Conservation (phyloP, 2,113 vertebrate species). For the Siniperca chuatsi region DNA sequence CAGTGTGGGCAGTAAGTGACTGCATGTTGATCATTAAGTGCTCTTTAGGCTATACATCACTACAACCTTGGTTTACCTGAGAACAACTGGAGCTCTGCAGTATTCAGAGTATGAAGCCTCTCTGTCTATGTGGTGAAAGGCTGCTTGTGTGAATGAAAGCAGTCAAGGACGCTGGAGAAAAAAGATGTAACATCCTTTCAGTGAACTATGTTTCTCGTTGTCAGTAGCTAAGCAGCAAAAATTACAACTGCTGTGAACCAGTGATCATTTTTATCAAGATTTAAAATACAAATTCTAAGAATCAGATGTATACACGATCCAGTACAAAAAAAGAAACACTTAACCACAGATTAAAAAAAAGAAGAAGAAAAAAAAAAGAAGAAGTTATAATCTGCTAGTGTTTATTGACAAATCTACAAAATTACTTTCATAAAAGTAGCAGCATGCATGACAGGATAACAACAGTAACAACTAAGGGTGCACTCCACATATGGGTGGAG, state of each 20-base stretch:
- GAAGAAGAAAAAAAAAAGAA: too few relatives aligned
- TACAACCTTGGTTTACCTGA: slow-evolving; percentile 71
- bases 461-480: not conserved
- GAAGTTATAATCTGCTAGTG: not conserved
- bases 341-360: not conserved
- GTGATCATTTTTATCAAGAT: not conserved
- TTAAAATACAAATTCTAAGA: slow-evolving; percentile 3
- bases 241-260: slow-evolving; percentile 19
- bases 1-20: slow-evolving; percentile 55
- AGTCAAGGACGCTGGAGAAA: slow-evolving; percentile 72
- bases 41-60: slow-evolving; percentile 52
- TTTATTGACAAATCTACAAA: not conserved
- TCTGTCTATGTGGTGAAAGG: slow-evolving; percentile 54
- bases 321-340: not conserved
- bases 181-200: slow-evolving; percentile 68
- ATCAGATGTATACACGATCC: not conserved
- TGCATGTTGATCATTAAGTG: slow-evolving; percentile 46
- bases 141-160: slow-evolving; percentile 57
- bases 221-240: slow-evolving; percentile 63
- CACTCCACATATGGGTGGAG: not conserved
- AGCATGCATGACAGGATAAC: not conserved
- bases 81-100: slow-evolving; percentile 60
- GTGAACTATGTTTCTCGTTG: slow-evolving; percentile 35
- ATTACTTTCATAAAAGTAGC: not conserved
- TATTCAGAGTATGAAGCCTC: slow-evolving; percentile 55